Evolutionary conservation across 30 jellyfish, hydroid and myxozoan genomes (phyloP).

Genomic region (Aurelia sp.): DNA sequence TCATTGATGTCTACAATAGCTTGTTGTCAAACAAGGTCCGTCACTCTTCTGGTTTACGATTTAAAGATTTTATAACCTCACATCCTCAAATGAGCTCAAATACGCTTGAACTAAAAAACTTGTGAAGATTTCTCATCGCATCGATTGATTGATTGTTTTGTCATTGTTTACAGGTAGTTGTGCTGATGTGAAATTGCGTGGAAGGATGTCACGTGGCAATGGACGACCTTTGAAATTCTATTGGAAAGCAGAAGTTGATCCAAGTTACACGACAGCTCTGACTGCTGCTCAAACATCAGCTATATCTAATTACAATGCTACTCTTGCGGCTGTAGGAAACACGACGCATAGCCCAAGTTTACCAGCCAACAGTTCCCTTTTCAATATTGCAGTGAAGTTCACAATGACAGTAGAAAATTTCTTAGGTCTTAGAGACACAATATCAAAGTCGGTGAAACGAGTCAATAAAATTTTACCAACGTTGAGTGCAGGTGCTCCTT

Average conservation of each 20-base stretch:
- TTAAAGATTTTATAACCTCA: too few relatives aligned
- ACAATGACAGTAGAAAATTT: constrained; percentile 32
- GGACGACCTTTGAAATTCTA: constrained; percentile 44
- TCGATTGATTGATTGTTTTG: too few relatives aligned
- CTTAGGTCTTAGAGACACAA: constrained; percentile 7
- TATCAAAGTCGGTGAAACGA: constrained; percentile 19
- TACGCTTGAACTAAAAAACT: too few relatives aligned
- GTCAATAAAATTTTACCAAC: constrained; percentile 16
- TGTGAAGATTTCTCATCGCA: too few relatives aligned
- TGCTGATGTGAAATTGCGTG: constrained; percentile 19
- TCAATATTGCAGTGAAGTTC: constrained; percentile 27
- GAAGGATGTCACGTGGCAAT: constrained; percentile 24
- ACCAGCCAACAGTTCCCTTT: constrained; percentile 13
- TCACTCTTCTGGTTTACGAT: too few relatives aligned
- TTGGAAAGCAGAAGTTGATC: constrained; percentile 16
- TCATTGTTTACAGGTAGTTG: constrained; percentile 24
- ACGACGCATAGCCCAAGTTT: neutral
- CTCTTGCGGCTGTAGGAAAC: constrained; percentile 17
- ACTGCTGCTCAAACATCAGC: constrained; percentile 32
- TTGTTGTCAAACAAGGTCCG: too few relatives aligned
- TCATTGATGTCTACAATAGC: too few relatives aligned
- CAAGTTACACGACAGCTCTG: neutral
- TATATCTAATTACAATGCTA: neutral
- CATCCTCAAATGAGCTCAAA: too few relatives aligned
- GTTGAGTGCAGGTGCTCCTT: neutral